phyloP scores from a whole-genome alignment of 1,140 invertebrate species.

The Coptotermes formosanus region DNA sequence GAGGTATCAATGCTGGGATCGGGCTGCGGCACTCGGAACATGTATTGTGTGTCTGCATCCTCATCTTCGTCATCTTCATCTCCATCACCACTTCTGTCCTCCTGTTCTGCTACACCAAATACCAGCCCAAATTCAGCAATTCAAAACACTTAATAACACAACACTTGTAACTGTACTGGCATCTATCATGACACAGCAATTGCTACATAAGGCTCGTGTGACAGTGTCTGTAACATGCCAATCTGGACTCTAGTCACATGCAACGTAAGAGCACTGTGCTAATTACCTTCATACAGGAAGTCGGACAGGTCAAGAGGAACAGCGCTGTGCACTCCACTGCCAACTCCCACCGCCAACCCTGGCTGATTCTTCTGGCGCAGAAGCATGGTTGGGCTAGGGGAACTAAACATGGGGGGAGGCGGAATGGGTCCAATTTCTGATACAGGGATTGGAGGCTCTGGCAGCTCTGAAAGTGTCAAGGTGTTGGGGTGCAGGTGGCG shows the following conservation, averaged over 20 bases:
- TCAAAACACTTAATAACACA: background rate
- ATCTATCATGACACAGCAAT: no score
- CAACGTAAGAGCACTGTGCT: background rate
- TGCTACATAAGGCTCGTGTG: no score
- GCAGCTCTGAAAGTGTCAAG: constrained; percentile 77
- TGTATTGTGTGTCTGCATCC: constrained; percentile 43
- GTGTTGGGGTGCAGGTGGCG: constrained; percentile 46
- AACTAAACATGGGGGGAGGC: constrained; percentile 92
- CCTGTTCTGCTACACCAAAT: constrained; percentile 45
- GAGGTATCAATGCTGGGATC: constrained; percentile 72
- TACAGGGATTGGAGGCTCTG: constrained; percentile 85
- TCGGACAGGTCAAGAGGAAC: constrained; percentile 50
- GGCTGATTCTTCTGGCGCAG: constrained; percentile 51
- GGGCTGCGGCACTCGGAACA: constrained; percentile 55
- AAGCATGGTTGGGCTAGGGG: constrained; percentile 73
- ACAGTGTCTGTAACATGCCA: background rate
- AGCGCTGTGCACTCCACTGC: constrained; percentile 39
- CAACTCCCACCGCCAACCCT: constrained; percentile 52
- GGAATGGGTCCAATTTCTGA: constrained; percentile 93
- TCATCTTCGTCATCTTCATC: constrained; percentile 56
- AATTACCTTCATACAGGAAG: constrained; percentile 66
- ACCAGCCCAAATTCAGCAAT: background rate
- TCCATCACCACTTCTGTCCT: constrained; percentile 52
- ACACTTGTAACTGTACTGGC: no score
- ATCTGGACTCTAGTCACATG: background rate